These are phyloP conservation scores for Toxotes jaculatrix DNA, from an alignment of 2,113 vertebrate genomes.

Conservation along the genomic window DNA sequence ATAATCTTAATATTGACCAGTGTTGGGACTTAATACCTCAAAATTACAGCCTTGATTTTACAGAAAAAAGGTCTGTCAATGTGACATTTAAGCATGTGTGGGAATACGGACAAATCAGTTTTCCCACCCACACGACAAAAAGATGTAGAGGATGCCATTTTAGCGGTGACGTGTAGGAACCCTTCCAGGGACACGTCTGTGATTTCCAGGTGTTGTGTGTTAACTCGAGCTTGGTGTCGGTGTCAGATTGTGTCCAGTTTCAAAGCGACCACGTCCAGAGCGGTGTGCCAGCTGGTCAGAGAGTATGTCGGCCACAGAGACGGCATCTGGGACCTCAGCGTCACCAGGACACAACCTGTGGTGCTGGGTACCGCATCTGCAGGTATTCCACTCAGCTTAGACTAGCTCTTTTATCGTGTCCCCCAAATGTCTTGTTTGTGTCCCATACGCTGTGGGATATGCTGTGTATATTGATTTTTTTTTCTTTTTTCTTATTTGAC, in stretches of 20 bases:
- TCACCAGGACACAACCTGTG: slow-evolving; percentile 90
- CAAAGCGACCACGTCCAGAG: slow-evolving; percentile 96
- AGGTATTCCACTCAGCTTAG: slow-evolving; percentile 76
- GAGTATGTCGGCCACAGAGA: slow-evolving; percentile 96
- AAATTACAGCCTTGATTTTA: not conserved
- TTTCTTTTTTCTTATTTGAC: too few species aligned
- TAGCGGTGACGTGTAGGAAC: slow-evolving; percentile 42
- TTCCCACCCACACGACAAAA: not conserved
- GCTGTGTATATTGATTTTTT: not conserved
- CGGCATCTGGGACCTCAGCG: slow-evolving; percentile 96
- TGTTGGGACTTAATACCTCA: not conserved
- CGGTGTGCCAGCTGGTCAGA: slow-evolving; percentile 94
- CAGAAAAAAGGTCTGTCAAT: not conserved
- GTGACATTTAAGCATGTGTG: not conserved
- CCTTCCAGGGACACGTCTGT: not conserved
- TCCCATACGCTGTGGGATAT: not conserved
- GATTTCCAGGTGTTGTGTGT: not conserved
- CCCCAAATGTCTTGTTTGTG: not conserved
- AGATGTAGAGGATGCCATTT: not conserved
- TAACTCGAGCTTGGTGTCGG: slow-evolving; percentile 2
- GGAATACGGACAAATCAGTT: too few species aligned
- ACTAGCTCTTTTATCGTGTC: too few species aligned
- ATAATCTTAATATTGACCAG: not conserved
- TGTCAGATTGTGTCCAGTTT: slow-evolving; percentile 97
- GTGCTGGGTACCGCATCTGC: slow-evolving; percentile 96